These are phyloP conservation scores for Fistularia commersonii DNA, from an alignment of 2,797 vertebrate genomes.

Conservation along the genomic window DNA sequence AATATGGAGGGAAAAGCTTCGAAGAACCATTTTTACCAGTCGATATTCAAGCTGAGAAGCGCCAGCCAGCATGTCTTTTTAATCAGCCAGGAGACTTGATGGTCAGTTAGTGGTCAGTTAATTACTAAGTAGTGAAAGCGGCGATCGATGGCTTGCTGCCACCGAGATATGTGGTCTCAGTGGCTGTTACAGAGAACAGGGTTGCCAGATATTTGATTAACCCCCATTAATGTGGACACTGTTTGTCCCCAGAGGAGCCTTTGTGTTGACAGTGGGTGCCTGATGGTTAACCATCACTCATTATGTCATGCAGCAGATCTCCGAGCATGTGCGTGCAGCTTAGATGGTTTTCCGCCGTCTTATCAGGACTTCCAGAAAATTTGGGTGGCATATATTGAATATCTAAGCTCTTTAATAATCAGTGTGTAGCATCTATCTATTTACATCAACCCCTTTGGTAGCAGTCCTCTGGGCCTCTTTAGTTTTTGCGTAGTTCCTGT, in stretches of 20 bases:
- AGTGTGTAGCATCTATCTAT: slow-evolving; percentile 53
- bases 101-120: slow-evolving; percentile 25
- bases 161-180: slow-evolving; percentile 4
- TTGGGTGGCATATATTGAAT: slow-evolving; percentile 10
- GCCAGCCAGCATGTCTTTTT: not conserved
- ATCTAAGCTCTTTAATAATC: slow-evolving; percentile 23
- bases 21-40: not conserved
- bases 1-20: not conserved
- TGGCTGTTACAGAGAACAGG: slow-evolving; percentile 31
- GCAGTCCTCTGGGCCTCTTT: slow-evolving; percentile 75
- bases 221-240: slow-evolving; percentile 40
- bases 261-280: slow-evolving; percentile 30
- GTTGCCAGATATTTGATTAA: slow-evolving; percentile 62
- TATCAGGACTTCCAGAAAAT: not conserved
- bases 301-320: too few relatives aligned
- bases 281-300: slow-evolving; percentile 36
- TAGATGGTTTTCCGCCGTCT: not conserved
- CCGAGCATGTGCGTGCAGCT: too few relatives aligned
- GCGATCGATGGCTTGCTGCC: slow-evolving; percentile 22
- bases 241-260: slow-evolving; percentile 47
- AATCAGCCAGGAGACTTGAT: slow-evolving; percentile 15
- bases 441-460: slow-evolving; percentile 48
- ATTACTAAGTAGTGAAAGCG: slow-evolving; percentile 31
- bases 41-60: not conserved
- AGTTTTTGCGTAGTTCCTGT: slow-evolving; percentile 73